A percentile compares a stretch with the other conserved stretches of the same genome.
Evolutionary conservation across 2,113 vertebrate genomes (phyloP).

Genomic region (Uropsilus gracilis): DNA sequence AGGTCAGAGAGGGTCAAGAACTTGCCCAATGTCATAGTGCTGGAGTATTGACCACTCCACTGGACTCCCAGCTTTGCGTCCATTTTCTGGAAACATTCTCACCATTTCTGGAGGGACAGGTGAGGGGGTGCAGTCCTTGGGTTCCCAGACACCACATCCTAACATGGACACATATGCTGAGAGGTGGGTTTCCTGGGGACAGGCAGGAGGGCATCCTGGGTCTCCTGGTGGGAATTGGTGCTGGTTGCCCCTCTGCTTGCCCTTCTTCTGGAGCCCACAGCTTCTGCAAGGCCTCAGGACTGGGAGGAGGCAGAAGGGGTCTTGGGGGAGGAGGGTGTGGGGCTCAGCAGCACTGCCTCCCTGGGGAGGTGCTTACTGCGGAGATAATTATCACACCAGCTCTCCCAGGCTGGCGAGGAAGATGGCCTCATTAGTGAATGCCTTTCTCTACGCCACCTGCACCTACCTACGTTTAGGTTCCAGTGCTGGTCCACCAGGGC

Average conservation of each 20-base stretch:
- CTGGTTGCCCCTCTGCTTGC: background rate
- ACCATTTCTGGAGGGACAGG: background rate
- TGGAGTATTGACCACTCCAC: background rate
- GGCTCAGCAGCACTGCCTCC: background rate
- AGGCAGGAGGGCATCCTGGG: fast-evolving
- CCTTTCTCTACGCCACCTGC: background rate
- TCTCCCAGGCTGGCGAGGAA: slow-evolving; percentile 30
- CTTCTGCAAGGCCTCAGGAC: background rate
- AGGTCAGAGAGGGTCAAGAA: background rate
- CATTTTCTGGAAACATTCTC: background rate
- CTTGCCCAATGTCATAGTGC: background rate
- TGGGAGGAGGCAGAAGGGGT: background rate
- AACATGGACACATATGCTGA: background rate
- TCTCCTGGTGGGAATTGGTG: background rate
- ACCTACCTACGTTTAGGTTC: background rate
- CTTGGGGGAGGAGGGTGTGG: background rate
- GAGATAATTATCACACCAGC: slow-evolving; percentile 12
- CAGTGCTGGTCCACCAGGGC: background rate
- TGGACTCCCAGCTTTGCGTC: background rate
- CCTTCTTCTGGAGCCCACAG: background rate
- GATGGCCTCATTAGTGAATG: slow-evolving; percentile 59
- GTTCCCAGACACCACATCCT: background rate
- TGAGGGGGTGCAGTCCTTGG: background rate
- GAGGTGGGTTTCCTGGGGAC: background rate
- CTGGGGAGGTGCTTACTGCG: slow-evolving; percentile 31